These are phyloP conservation scores for Caenorhabditis drosophilae DNA, from an alignment of 2,888 invertebrate genomes.

Conservation along the genomic window DNA sequence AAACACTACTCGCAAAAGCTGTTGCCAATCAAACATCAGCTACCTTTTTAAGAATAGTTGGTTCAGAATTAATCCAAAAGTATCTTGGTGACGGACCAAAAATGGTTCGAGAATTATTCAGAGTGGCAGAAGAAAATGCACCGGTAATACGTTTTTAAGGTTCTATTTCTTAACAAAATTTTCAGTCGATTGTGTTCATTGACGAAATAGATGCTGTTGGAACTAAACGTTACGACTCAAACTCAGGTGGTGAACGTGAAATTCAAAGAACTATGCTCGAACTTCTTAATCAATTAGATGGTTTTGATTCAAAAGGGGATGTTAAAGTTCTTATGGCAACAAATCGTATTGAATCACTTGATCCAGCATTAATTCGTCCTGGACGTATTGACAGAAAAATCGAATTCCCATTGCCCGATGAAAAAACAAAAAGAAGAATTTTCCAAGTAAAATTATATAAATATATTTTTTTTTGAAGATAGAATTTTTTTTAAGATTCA, in stretches of 20 bases:
- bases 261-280: slow-evolving; percentile 99
- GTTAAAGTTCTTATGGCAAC: slow-evolving; percentile 98
- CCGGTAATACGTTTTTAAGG: slow-evolving; percentile 73
- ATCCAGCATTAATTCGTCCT: slow-evolving; percentile 96
- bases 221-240: slow-evolving; percentile 95
- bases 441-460: slow-evolving; percentile 46
- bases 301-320: slow-evolving; percentile 94
- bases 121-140: slow-evolving; percentile 99
- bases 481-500: slow-evolving; percentile 77
- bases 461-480: not conserved
- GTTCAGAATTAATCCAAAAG: slow-evolving; percentile 82
- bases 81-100: slow-evolving; percentile 98
- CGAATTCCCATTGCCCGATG: slow-evolving; percentile 97
- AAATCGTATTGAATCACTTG: slow-evolving; percentile 95
- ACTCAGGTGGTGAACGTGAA: slow-evolving; percentile 98
- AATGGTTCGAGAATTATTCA: slow-evolving; percentile 92
- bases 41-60: slow-evolving; percentile 95
- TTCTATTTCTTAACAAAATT: slow-evolving; percentile 1
- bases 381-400: slow-evolving; percentile 99
- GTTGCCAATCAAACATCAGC: slow-evolving; percentile 99
- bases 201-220: slow-evolving; percentile 98
- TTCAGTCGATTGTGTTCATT: slow-evolving; percentile 90
- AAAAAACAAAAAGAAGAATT: slow-evolving; percentile 88
- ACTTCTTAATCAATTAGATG: slow-evolving; percentile 94
- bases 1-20: slow-evolving; percentile 95